Evolutionary conservation across 2,888 invertebrate species (phyloP), one percentile per base, ranked within the genome.

Genomic region (Eurytoma californica): DNA sequence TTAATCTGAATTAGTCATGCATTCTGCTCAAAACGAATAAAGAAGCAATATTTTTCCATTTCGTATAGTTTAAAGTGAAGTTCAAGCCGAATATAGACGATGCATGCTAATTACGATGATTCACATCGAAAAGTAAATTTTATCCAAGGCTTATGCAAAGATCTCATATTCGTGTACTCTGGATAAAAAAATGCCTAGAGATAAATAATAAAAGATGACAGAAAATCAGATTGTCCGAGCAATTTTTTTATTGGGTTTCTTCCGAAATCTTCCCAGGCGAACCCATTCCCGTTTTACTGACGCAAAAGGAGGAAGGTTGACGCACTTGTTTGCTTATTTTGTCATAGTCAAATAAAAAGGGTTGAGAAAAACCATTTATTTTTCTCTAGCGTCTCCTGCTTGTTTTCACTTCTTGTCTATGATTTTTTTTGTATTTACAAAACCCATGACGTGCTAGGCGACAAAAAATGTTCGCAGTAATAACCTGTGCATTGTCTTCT

Each of bases 71-170:
- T 18, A 3, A 39, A 16, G 9, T 14, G 3, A 68, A 73, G 57
- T 73, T 69, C 60, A 68, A 61, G 9, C 57, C 39, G 51, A 60
- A 55, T 60, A 30, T 61, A 61, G 20, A 55, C 16, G 20, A 73
- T 58, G 78, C 69, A 73, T 58, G 78, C 69, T 61, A 78, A 72
- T 61, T 78, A 51, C 68, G 30, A 24, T 73, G 69, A 78, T 69
- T 78, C 63, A 78, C 30, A 20, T 57, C 60, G 20, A 9, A 55
- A 49, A 67, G 66, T 51, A 61, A 66, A 72, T 57, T 39, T 60
- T 58, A 72, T 55, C 55, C 77, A 78, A 78, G 77, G 77, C n/a
- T 60, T 61, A 4, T 3, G 20, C 61, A 66, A 53, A 61, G 72
- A 68, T 72, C 51, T 67, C 9, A 9, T 39, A 9, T 39, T 7